A percentile compares a stretch with the other conserved stretches of the same genome.
These are phyloP conservation scores for Scalopus aquaticus DNA, from an alignment of 2,113 vertebrate genomes.

Conservation along the genomic window DNA sequence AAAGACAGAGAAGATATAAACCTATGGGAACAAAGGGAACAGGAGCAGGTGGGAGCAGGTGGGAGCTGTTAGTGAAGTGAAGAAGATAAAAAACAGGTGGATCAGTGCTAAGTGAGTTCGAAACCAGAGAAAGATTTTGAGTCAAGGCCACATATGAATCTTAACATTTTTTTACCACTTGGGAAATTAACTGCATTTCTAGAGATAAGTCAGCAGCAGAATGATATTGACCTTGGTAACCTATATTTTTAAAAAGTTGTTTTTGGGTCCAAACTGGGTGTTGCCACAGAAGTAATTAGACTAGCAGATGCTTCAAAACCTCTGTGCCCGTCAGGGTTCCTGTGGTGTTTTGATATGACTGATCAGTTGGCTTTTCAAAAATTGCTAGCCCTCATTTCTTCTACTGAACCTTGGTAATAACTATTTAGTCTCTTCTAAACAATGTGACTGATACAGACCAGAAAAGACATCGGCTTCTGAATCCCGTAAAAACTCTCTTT, in stretches of 20 bases:
- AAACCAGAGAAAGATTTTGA: not conserved
- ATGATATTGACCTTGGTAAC: not conserved
- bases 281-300: not conserved
- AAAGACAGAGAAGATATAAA: not conserved
- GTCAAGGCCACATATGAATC: not conserved
- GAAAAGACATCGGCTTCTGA: not conserved
- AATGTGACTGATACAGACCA: not conserved
- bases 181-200: not conserved
- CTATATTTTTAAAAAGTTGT: not conserved
- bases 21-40: not conserved
- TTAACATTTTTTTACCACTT: not conserved
- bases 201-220: not conserved
- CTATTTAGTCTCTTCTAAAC: slow-evolving; percentile 49
- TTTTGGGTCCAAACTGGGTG: not conserved
- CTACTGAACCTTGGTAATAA: not conserved
- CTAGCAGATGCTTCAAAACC: not conserved
- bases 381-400: not conserved
- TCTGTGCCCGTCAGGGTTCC: not conserved
- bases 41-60: not conserved
- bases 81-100: not conserved
- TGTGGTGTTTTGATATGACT: not conserved
- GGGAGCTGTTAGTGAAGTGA: not conserved
- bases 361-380: slow-evolving; percentile 41
- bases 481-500: not conserved
- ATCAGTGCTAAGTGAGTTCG: not conserved